Evolutionary conservation across 2,113 vertebrate species (phyloP).

Genomic region (Isichthys henryi): DNA sequence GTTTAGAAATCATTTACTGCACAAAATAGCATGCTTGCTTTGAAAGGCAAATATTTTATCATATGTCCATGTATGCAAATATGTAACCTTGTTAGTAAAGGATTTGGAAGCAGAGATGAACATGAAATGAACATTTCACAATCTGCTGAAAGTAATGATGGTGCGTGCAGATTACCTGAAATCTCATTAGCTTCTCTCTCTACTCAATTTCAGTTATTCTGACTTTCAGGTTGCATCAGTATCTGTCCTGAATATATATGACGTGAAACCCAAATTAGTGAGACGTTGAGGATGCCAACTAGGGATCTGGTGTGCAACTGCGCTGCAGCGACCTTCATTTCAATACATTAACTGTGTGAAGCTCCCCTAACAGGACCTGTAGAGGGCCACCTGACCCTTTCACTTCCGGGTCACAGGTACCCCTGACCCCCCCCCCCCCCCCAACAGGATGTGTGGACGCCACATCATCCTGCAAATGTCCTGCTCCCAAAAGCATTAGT

Average conservation of each 20-base stretch:
- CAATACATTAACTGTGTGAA: constrained; percentile 4
- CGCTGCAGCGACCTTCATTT: neutral
- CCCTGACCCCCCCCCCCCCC: neutral
- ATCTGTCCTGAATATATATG: neutral
- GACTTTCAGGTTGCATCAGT: neutral
- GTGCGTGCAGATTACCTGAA: neutral
- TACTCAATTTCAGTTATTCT: neutral
- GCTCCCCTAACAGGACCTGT: neutral
- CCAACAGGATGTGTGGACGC: neutral
- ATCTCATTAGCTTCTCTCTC: neutral
- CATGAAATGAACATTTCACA: neutral
- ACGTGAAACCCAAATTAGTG: neutral
- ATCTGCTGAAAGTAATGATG: neutral
- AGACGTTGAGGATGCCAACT: neutral
- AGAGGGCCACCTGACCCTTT: constrained; percentile 42
- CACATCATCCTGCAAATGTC: neutral
- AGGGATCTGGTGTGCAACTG: neutral
- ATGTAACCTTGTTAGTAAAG: neutral
- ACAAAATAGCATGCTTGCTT: neutral
- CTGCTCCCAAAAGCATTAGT: neutral
- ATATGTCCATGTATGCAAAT: neutral
- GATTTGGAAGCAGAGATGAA: neutral
- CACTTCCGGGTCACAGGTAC: constrained; percentile 23
- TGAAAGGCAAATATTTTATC: neutral
- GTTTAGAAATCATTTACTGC: constrained; percentile 21